phyloP scores from a whole-genome alignment of 2,113 vertebrate genomes.

The Chamaetylas fuelleborni region DNA sequence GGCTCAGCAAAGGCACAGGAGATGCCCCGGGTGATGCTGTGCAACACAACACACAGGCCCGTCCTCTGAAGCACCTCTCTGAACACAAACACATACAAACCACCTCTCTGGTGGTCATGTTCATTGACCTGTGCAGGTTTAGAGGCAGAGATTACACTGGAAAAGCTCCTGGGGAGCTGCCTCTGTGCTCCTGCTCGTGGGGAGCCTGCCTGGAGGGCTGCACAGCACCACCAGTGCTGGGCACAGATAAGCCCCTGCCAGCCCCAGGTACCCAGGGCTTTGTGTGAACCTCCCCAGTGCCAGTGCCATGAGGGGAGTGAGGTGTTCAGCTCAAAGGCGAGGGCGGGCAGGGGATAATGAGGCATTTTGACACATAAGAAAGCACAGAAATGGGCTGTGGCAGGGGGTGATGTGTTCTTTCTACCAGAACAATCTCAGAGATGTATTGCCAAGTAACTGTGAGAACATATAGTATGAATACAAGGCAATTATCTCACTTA shows the following conservation, averaged over 20 bases:
- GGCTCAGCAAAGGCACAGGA: neutral
- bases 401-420: constrained; percentile 44
- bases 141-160: neutral
- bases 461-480: constrained; percentile 57
- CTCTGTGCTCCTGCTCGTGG: neutral
- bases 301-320: neutral
- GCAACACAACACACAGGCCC: neutral
- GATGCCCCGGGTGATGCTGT: neutral
- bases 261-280: neutral
- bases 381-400: constrained; percentile 7
- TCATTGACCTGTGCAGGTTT: neutral
- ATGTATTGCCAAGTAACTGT: constrained; percentile 50
- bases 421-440: constrained; percentile 35
- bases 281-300: neutral
- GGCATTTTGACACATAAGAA: constrained; percentile 42
- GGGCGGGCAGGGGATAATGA: constrained; percentile 30
- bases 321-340: neutral
- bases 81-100: neutral
- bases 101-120: neutral
- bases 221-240: neutral
- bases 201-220: neutral
- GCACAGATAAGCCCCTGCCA: neutral
- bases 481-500: constrained; percentile 64
- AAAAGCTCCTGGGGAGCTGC: neutral
- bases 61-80: neutral